Evolutionary conservation across 2,888 invertebrate genomes (phyloP).

Genomic region (Marronus borbonicus): DNA sequence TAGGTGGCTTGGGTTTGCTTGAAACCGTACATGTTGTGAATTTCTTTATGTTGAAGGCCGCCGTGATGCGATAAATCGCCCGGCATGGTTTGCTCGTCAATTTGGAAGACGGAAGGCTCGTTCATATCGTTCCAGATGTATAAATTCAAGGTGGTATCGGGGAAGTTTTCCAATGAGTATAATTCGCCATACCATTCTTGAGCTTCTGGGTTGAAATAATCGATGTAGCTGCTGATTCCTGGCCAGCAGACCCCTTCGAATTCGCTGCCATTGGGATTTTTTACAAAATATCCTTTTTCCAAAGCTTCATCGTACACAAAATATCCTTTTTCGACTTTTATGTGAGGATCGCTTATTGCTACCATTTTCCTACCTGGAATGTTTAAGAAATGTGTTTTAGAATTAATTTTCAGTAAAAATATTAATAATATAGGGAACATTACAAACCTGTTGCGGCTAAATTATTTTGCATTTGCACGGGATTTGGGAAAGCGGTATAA

Average conservation of each 20-base stretch:
- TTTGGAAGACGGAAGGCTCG: constrained; percentile 98
- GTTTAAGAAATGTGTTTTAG: too few species aligned
- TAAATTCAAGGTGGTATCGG: constrained; percentile 78
- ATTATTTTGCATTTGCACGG: constrained; percentile 89
- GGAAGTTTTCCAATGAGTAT: constrained; percentile 78
- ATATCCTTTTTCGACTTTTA: constrained; percentile 91
- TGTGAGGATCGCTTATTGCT: constrained; percentile 95
- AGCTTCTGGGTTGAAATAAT: constrained; percentile 90
- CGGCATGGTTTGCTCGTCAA: constrained; percentile 96
- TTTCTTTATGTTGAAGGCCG: constrained; percentile 87
- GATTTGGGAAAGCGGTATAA: constrained; percentile 85
- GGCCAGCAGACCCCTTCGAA: constrained; percentile 87
- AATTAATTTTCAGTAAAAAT: too few species aligned
- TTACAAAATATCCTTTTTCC: constrained; percentile 85
- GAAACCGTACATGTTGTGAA: constrained; percentile 95
- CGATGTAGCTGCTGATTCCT: constrained; percentile 92
- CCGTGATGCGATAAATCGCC: constrained; percentile 90
- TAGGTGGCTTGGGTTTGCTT: constrained; percentile 75
- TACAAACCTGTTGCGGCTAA: constrained; percentile 68
- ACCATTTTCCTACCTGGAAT: constrained; percentile 85
- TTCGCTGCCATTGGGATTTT: constrained; percentile 87
- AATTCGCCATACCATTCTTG: constrained; percentile 82
- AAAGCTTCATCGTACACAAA: constrained; percentile 89
- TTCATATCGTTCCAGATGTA: constrained; percentile 99
- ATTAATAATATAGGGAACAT: too few species aligned